Base-by-base conservation (phyloP, 2,797 vertebrate genomes). In the Liasis olivaceus region DNA sequence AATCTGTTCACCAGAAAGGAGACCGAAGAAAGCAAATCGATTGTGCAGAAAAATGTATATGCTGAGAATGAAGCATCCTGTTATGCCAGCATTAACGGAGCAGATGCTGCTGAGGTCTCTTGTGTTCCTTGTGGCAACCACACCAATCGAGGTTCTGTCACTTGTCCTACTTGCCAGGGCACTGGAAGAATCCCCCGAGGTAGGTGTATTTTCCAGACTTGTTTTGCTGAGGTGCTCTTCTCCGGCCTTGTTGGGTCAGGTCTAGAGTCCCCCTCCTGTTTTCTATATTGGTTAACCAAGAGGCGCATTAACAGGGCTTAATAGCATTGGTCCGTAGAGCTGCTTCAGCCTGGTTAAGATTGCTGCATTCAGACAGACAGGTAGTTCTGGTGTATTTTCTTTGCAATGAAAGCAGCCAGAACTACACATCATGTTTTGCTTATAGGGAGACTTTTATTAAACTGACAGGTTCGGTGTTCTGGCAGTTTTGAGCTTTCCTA, bases 101-200 rank as follows among this genome's bases (percentile, higher is more conserved):
- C 58, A 88, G 93, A 91, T 26, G 4, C 90, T 13, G 58, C 72
- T 0, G 22, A 84, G 5, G 92, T 9, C 0, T 92, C 95, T 28
- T 59, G 81, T 42, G 87, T 72, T 60, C 93, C 96, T 62, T 94
- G 66, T 13, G 28, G 66, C 87, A 91, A 89, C 2, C n/a, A 42
- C 28, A 20, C 95, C 87, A 13, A 8, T 88, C 84, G 47, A 20
- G 90, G 95, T 91, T 97, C 58, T 31, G 95, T 97, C 90, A 96
- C 93, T 90, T 99, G 98, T 87, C 98, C 98, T 5, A 99, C 98
- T 0, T 99, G 98, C 93, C 97, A 97, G 0, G 99, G 99, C 90
- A 98, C 96, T 0, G 98, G 98, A 6, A 96, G 97, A 42, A 98
- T 99, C 91, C 98, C 98, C 4, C 95, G 96, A 98, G 98, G 99